Base-by-base conservation (phyloP, 2,888 invertebrate species). In the Andricus quercusramuli region DNA sequence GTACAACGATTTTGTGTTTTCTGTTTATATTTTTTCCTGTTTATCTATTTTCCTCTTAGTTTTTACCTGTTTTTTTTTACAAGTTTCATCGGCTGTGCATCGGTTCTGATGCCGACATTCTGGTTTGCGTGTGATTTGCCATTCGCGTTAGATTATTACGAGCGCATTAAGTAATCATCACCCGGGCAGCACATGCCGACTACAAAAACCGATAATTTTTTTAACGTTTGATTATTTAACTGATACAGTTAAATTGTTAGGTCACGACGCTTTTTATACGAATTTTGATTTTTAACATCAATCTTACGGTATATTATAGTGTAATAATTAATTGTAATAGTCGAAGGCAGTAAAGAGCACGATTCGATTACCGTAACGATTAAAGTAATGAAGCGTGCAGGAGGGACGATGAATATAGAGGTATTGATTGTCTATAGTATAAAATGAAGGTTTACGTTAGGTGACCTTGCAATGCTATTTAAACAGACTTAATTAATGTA, bases 401-500 rank as follows among this genome's bases (percentile, higher is more conserved):
- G 86, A 83, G 41, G 66, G 78, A 78, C 83, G 84, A 86, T 87
- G 88, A 89, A 89, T 87, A 83, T 90, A 89, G 89, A 84, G 83
- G 83, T 87, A 86, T 84, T 85, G 89, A 90, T 91, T 91, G 91
- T 92, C 92, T 92, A 92, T 92, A 91, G 90, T 90, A 89, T 92
- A 90, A 74, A 91, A 91, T 90, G 87, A 89, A 88, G 90, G 89
- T 89, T 88, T 90, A 90, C 91, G 85, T 85, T 92, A 92, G 91
- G 91, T 89, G 87, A 87, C 89, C 90, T 90, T 88, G 89, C 85
- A 86, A 91, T 90, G 91, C 91, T 92, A 92, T 92, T 91, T 91
- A 92, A 92, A 92, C 91, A 91, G 90, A 92, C 91, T 92, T 92
- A 91, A 92, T 91, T 91, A 92, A 91, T 92, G 92, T 92, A 92